Evolutionary conservation across 2,888 invertebrate genomes (phyloP).

Genomic region (Conomelus anceps): DNA sequence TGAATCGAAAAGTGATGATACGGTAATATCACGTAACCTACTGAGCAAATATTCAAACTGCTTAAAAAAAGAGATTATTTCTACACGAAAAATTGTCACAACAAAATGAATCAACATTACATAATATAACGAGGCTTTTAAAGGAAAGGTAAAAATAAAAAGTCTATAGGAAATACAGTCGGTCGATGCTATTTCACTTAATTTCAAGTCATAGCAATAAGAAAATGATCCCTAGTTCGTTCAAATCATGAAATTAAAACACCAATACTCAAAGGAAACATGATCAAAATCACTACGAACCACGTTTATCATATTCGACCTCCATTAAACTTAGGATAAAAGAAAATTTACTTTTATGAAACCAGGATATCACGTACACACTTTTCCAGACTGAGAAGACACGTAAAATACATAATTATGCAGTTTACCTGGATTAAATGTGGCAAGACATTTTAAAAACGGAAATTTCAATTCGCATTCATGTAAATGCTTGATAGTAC

Average conservation of each 20-base stretch:
- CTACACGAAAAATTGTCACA: too few species aligned
- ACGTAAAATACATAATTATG: not conserved
- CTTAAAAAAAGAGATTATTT: too few species aligned
- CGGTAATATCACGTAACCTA: too few species aligned
- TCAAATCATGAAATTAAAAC: not conserved
- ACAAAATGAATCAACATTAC: too few species aligned
- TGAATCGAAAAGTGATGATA: too few species aligned
- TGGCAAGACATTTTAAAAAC: not conserved
- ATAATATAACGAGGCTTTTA: too few species aligned
- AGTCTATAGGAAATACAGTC: too few species aligned
- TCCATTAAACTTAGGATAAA: not conserved
- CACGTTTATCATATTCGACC: not conserved
- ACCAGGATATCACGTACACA: not conserved
- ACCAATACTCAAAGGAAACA: not conserved
- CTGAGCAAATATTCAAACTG: too few species aligned
- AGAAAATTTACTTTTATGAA: not conserved
- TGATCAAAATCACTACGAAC: not conserved
- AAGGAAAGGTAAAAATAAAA: too few species aligned
- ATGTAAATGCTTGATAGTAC: not conserved
- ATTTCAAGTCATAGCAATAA: too few species aligned
- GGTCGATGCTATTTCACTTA: too few species aligned
- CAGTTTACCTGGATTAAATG: not conserved
- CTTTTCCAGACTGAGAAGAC: not conserved
- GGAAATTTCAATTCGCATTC: not conserved
- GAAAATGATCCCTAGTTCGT: too few species aligned